phyloP scores from a whole-genome alignment of 2,113 vertebrate genomes.

The Equus przewalskii region DNA sequence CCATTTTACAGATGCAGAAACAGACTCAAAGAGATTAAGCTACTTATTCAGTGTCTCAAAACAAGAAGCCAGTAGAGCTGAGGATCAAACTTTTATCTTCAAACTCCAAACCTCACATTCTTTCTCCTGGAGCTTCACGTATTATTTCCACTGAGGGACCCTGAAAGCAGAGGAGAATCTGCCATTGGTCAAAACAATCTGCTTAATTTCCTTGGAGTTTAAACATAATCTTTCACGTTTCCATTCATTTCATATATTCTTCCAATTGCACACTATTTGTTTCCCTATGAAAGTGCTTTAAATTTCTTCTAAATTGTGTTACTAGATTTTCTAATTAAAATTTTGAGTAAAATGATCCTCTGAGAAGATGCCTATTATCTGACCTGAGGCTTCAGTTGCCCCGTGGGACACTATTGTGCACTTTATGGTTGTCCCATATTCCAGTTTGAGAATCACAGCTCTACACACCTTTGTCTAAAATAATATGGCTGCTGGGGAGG shows the following conservation, averaged over 20 bases:
- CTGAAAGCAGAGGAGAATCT: not conserved
- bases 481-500: not conserved
- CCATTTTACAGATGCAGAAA: not conserved
- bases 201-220: not conserved
- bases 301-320: not conserved
- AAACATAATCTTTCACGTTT: not conserved
- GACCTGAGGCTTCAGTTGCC: not conserved
- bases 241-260: not conserved
- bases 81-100: not conserved
- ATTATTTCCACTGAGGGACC: not conserved
- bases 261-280: not conserved
- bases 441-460: not conserved
- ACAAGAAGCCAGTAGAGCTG: not conserved
- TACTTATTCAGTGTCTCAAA: not conserved
- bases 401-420: accelerated
- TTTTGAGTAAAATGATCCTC: not conserved
- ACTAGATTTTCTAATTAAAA: not conserved
- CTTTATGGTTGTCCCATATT: not conserved
- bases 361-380: not conserved
- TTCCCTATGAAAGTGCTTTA: not conserved
- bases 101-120: not conserved
- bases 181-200: not conserved
- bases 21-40: not conserved
- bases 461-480: not conserved
- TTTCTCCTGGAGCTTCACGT: not conserved